Base-by-base conservation (phyloP, 2,888 invertebrate species). In the Pachydiplax longipennis region DNA sequence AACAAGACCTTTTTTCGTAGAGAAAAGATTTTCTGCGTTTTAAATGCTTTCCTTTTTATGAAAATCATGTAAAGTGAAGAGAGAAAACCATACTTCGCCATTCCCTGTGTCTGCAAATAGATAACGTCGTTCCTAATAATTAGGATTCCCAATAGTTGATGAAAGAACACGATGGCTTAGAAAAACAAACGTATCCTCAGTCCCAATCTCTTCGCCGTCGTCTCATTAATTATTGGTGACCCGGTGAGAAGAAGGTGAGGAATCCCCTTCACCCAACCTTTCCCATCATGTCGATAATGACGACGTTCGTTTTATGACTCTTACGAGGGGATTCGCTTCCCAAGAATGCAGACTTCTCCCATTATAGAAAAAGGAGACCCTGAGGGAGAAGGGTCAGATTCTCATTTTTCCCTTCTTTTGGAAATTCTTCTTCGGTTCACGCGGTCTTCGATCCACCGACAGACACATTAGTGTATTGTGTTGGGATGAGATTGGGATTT, bases 241-340 rank as follows among this genome's bases (percentile, higher is more conserved):
- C 87, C 87, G 87, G 65, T 61, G 87, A 83, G 83, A 83, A 35
- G 58, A 35, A 22, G 35, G 18, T 5, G 31, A 53, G 58, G 2
- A 31, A 58, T 25, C 58, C 48, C 83, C 53, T 82, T 53, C 53
- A 82, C 82, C 53, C 58, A 40, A 3, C 81, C 81, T 83, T 83
- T 87, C 87, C 87, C 87, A 87, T 87, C 87, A 87, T 87, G 61
- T 87, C 87, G 87, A 87, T 87, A 87, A 87, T 87, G 87, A 87
- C 61, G 65, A 40, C 12, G 87, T 61, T 87, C 87, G 58, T 83
- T 83, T 83, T 83, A 87, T 40, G 87, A 87, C 87, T 87, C 87
- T 83, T 82, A 48, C 31, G 37, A 35, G 83, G 44, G 10, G 18
- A 25, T 37, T 61, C 83, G 25, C 53, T 83, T 83, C 35, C 61